These are phyloP conservation scores for Galaxea fascicularis DNA, from an alignment of 92 coral and sea anemone genomes.

Conservation along the genomic window DNA sequence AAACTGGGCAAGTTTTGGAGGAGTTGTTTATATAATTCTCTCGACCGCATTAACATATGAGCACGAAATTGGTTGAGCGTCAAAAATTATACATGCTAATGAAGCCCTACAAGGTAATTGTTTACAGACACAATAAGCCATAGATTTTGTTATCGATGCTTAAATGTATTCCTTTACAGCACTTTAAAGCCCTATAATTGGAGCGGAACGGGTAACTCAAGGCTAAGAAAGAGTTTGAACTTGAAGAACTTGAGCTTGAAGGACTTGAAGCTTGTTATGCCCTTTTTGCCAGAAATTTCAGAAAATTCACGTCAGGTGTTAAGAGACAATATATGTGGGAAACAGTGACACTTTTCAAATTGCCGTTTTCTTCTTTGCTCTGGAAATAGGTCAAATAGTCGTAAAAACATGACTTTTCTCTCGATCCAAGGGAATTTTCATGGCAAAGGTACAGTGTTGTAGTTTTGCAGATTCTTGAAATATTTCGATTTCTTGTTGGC, in stretches of 20 bases:
- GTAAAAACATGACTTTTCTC: no score
- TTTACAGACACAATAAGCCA: background rate
- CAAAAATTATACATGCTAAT: slow-evolving; percentile 9
- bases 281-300: slow-evolving; percentile 7
- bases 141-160: background rate
- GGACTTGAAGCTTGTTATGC: background rate
- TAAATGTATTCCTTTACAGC: background rate
- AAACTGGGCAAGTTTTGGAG: slow-evolving; percentile 17
- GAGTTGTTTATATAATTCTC: slow-evolving; percentile 11
- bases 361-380: background rate
- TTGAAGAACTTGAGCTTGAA: no score
- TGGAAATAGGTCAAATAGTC: background rate
- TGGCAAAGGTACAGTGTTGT: no score
- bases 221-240: background rate
- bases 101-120: background rate
- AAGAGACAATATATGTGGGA: background rate
- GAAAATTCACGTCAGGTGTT: slow-evolving; percentile 16
- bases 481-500: background rate
- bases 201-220: slow-evolving; percentile 2
- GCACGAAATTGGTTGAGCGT: background rate
- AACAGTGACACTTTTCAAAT: background rate
- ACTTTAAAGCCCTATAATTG: background rate
- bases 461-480: background rate
- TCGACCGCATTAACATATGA: slow-evolving; percentile 24
- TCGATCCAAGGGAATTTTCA: no score